phyloP scores from a whole-genome alignment of 2,888 invertebrate genomes.

The Macaria liturata region DNA sequence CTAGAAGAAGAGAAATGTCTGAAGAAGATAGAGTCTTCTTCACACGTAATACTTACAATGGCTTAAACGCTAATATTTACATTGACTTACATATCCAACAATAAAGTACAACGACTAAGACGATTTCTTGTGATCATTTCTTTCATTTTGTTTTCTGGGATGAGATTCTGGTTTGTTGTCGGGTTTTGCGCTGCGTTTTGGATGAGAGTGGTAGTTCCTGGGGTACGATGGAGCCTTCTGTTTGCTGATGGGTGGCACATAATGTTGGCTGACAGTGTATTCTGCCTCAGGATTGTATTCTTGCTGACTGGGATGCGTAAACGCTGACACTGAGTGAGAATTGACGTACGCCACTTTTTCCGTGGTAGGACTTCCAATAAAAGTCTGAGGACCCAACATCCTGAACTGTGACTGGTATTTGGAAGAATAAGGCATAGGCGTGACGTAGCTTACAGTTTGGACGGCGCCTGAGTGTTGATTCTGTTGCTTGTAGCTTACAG shows the following conservation, averaged over 20 bases:
- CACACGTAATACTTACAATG: constrained; percentile 29
- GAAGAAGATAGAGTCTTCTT: constrained; percentile 11
- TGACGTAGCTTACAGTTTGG: constrained; percentile 73
- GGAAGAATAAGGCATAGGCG: constrained; percentile 63
- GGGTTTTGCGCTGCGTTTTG: constrained; percentile 66
- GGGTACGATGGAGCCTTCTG: constrained; percentile 62
- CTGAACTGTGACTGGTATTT: constrained; percentile 70
- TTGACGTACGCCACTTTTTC: constrained; percentile 73
- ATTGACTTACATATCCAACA: constrained; percentile 28
- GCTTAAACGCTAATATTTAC: constrained; percentile 50
- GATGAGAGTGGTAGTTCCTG: constrained; percentile 69
- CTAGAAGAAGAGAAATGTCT: constrained; percentile 11
- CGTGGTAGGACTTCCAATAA: constrained; percentile 54
- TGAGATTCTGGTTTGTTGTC: constrained; percentile 49
- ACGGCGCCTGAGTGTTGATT: constrained; percentile 49
- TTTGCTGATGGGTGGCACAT: constrained; percentile 53
- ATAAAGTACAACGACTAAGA: constrained; percentile 34
- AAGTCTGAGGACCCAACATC: constrained; percentile 74
- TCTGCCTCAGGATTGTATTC: constrained; percentile 61
- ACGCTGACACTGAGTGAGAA: constrained; percentile 62
- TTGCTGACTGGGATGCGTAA: constrained; percentile 46
- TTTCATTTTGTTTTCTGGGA: constrained; percentile 48
- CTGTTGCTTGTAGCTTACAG: constrained; percentile 56
- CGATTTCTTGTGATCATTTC: constrained; percentile 53
- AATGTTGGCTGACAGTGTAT: constrained; percentile 55